phyloP scores from a whole-genome alignment of 2,113 vertebrate species.

The mouse (Mus musculus) region DNA sequence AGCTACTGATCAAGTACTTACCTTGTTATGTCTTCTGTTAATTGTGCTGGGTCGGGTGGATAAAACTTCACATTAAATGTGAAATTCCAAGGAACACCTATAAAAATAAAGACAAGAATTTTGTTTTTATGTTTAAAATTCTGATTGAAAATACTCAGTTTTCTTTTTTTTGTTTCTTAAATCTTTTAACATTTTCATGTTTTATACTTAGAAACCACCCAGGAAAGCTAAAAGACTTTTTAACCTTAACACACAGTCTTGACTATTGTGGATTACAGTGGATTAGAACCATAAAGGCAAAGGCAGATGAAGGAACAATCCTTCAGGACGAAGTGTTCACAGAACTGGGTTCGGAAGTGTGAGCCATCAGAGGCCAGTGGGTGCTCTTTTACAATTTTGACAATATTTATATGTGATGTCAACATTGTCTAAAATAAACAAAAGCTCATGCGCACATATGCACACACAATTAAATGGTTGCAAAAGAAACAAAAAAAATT shows the following conservation, averaged over 20 bases:
- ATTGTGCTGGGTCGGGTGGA: conserved; percentile 96
- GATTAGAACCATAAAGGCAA: conserved; percentile 18
- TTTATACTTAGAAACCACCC: not conserved
- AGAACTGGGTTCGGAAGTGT: not conserved
- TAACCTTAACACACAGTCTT: not conserved
- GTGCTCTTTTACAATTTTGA: not conserved
- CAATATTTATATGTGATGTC: not conserved
- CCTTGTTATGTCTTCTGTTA: conserved; percentile 99
- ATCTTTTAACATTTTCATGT: conserved; percentile 25
- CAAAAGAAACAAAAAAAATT: not conserved
- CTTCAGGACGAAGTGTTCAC: not conserved
- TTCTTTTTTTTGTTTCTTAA: not conserved
- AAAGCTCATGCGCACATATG: not conserved
- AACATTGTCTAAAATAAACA: not conserved
- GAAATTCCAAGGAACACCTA: conserved; percentile 90
- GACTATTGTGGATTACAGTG: not conserved
- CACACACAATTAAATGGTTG: not conserved
- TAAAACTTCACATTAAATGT: conserved; percentile 95
- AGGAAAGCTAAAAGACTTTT: not conserved
- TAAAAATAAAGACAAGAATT: conserved; percentile 75
- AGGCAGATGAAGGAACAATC: not conserved
- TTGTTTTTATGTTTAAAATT: conserved; percentile 57
- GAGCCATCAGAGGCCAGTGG: not conserved
- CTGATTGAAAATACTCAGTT: not conserved
- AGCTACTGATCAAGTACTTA: conserved; percentile 79